A percentile compares a stretch with the other conserved stretches of the same genome.
phyloP scores from a whole-genome alignment of 2,888 invertebrate species.

The Andrena haemorrhoa region DNA sequence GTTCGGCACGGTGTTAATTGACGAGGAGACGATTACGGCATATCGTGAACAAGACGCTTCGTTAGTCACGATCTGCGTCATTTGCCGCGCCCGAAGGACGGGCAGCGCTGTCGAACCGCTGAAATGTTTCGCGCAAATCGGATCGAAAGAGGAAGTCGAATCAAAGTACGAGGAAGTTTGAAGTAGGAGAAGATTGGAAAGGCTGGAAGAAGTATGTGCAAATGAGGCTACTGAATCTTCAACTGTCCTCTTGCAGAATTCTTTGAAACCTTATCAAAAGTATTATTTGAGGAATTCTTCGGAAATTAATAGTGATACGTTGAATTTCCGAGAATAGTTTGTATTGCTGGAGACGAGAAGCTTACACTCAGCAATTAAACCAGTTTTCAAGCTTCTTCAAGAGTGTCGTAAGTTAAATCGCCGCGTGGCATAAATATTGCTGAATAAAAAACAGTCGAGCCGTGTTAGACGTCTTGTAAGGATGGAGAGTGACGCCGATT shows the following conservation, averaged over 20 bases:
- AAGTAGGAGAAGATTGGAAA: not conserved
- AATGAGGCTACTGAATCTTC: too few relatives aligned
- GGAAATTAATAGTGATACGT: too few relatives aligned
- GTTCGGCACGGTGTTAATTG: slow-evolving; percentile 76
- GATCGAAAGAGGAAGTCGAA: slow-evolving; percentile 35
- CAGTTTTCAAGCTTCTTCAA: not conserved
- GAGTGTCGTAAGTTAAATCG: too few relatives aligned
- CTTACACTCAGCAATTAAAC: not conserved
- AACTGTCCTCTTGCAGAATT: too few relatives aligned
- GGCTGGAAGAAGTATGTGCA: not conserved
- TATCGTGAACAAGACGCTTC: slow-evolving; percentile 75
- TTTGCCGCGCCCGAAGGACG: slow-evolving; percentile 68
- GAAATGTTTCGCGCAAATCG: slow-evolving; percentile 45
- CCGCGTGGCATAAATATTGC: slow-evolving; percentile 18
- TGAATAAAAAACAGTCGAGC: slow-evolving; percentile 10
- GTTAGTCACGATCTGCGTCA: slow-evolving; percentile 78
- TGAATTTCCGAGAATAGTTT: too few relatives aligned
- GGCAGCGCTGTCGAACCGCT: slow-evolving; percentile 54
- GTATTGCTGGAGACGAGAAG: too few relatives aligned
- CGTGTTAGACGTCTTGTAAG: slow-evolving; percentile 6
- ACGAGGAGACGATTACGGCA: slow-evolving; percentile 75
- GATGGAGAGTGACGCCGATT: slow-evolving; percentile 28
- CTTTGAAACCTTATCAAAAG: too few relatives aligned
- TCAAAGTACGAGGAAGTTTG: not conserved
- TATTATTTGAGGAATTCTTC: too few relatives aligned